phyloP scores from a whole-genome alignment of 1,140 invertebrate species.

The Tyrophagus putrescentiae region DNA sequence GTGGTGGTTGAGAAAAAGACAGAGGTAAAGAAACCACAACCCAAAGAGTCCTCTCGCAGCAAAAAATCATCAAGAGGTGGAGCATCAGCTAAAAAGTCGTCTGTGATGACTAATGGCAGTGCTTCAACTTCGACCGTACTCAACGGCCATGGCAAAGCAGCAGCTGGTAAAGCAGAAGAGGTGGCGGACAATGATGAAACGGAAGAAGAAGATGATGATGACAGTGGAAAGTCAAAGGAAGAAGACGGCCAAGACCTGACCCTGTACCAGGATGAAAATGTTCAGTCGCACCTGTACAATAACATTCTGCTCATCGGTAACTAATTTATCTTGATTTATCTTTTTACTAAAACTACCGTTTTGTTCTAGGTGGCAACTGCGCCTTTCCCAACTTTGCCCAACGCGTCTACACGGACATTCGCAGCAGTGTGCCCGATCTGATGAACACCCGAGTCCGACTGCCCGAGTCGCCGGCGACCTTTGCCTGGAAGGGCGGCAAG shows the following conservation, averaged over 20 bases:
- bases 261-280: slow-evolving; percentile 37
- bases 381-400: slow-evolving; percentile 59
- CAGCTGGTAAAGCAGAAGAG: neutral
- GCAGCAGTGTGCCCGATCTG: slow-evolving; percentile 56
- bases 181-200: neutral
- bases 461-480: slow-evolving; percentile 53
- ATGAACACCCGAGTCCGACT: slow-evolving; percentile 54
- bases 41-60: too few relatives aligned
- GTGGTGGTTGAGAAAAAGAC: neutral
- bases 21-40: neutral
- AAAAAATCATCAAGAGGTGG: neutral
- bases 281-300: slow-evolving; percentile 59
- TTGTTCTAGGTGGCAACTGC: slow-evolving; percentile 45
- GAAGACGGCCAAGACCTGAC: too few relatives aligned
- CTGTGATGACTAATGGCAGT: neutral
- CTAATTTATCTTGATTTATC: neutral
- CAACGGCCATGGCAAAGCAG: neutral
- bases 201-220: neutral
- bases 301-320: slow-evolving; percentile 80
- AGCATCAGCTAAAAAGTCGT: neutral
- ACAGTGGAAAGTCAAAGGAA: too few relatives aligned
- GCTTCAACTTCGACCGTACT: neutral
- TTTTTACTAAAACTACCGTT: slow-evolving; percentile 4
- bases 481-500: slow-evolving; percentile 74
- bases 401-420: slow-evolving; percentile 54